phyloP scores from a whole-genome alignment of 2,113 vertebrate species.

The Campylorhamphus procurvoides region DNA sequence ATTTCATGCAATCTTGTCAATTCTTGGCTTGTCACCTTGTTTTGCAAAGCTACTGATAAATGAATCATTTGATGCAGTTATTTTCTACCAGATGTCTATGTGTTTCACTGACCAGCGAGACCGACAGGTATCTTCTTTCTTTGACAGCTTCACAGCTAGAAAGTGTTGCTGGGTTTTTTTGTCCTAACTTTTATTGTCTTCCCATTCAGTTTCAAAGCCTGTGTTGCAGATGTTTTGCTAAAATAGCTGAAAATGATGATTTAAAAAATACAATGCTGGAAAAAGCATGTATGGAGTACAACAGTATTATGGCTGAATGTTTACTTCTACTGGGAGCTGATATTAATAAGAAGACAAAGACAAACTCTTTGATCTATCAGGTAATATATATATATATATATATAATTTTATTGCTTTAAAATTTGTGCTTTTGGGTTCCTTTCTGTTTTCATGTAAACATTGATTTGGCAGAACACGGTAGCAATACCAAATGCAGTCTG shows the following conservation, averaged over 20 bases:
- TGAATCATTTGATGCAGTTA: conserved; percentile 85
- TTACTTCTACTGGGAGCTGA: conserved; percentile 90
- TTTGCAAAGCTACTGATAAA: conserved; percentile 83
- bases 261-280: conserved; percentile 86
- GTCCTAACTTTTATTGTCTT: conserved; percentile 9
- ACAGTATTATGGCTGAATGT: conserved; percentile 86
- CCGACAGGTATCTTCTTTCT: conserved; percentile 72
- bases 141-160: not conserved
- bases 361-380: conserved; percentile 89
- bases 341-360: conserved; percentile 84
- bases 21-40: conserved; percentile 83
- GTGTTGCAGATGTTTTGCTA: conserved; percentile 88
- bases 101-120: conserved; percentile 71
- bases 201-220: conserved; percentile 81
- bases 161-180: not conserved
- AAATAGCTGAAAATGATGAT: conserved; percentile 81
- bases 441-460: not conserved
- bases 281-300: conserved; percentile 85
- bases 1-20: conserved; percentile 81
- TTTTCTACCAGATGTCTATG: conserved; percentile 87
- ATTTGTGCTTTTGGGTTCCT: not conserved
- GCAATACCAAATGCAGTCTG: not conserved
- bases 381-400: conserved; percentile 55
- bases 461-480: not conserved
- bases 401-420: not conserved